Percentiles rank a stretch among this genome's conserved stretches.
phyloP scores from a whole-genome alignment of 2,113 vertebrate species.

The Scytalopus superciliaris region DNA sequence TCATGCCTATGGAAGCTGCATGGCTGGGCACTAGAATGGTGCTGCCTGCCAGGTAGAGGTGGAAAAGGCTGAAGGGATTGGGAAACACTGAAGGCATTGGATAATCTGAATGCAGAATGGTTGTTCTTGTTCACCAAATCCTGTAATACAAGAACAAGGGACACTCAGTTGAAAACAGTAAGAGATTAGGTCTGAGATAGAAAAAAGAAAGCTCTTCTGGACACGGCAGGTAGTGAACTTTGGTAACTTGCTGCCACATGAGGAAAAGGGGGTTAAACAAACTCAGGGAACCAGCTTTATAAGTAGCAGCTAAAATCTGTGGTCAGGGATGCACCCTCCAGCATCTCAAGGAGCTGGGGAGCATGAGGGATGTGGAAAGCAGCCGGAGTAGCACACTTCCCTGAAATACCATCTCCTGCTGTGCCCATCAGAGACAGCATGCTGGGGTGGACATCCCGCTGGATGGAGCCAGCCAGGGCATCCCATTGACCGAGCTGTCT shows the following conservation, averaged over 20 bases:
- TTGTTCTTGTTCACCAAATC: not conserved
- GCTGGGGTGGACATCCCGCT: not conserved
- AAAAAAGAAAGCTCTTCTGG: constrained; percentile 25
- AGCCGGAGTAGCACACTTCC: accelerated
- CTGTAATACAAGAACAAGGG: not conserved
- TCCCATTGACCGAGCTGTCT: accelerated
- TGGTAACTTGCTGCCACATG: not conserved
- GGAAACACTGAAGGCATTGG: not conserved
- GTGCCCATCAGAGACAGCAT: accelerated
- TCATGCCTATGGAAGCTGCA: accelerated
- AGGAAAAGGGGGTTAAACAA: constrained; percentile 15
- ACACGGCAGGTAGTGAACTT: constrained; percentile 5
- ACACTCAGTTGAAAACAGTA: not conserved
- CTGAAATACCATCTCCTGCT: not conserved
- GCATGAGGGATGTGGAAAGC: accelerated
- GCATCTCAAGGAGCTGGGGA: not conserved
- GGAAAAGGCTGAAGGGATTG: not conserved
- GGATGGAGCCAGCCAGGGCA: not conserved
- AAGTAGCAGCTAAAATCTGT: not conserved
- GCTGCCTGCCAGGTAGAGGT: not conserved
- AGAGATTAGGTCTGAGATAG: not conserved
- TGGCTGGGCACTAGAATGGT: not conserved
- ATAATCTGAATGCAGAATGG: not conserved
- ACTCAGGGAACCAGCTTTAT: not conserved
- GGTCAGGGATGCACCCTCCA: not conserved